Evolutionary conservation across 1,140 invertebrate genomes (phyloP).

Genomic region (Phortica variegata): DNA sequence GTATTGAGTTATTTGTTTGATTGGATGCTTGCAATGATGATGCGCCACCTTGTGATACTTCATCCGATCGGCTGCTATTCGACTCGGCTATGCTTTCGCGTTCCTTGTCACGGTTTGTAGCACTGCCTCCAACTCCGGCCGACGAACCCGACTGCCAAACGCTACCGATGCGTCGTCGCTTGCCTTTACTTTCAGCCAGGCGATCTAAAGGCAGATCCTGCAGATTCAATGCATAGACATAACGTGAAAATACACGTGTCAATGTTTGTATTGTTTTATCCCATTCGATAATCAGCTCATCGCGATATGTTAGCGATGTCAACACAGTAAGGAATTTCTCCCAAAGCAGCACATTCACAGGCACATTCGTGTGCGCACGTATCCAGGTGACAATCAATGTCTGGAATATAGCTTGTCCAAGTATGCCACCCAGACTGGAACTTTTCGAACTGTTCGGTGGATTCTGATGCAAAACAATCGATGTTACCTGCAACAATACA

Average conservation of each 20-base stretch:
- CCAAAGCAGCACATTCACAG: conserved; percentile 86
- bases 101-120: conserved; percentile 16
- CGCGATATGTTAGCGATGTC: conserved; percentile 87
- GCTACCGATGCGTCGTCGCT: conserved; percentile 63
- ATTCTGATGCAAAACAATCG: conserved; percentile 80
- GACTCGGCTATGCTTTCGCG: conserved; percentile 34
- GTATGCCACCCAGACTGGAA: conserved; percentile 59
- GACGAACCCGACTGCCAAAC: conserved; percentile 51
- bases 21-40: conserved; percentile 15
- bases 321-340: conserved; percentile 89
- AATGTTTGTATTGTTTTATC: conserved; percentile 97
- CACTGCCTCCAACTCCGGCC: conserved; percentile 11
- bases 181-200: conserved; percentile 79
- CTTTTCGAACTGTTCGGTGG: conserved; percentile 62
- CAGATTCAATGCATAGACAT: conserved; percentile 91
- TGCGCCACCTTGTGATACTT: conserved; percentile 33
- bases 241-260: conserved; percentile 86
- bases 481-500: conserved; percentile 90
- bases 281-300: conserved; percentile 95
- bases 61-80: conserved; percentile 45
- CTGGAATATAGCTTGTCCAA: conserved; percentile 91
- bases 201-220: conserved; percentile 85
- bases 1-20: conserved; percentile 39
- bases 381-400: conserved; percentile 98
- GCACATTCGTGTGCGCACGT: conserved; percentile 93